Evolutionary conservation across 1,140 invertebrate genomes (phyloP).

Genomic region (Cryptotermes secundus): DNA sequence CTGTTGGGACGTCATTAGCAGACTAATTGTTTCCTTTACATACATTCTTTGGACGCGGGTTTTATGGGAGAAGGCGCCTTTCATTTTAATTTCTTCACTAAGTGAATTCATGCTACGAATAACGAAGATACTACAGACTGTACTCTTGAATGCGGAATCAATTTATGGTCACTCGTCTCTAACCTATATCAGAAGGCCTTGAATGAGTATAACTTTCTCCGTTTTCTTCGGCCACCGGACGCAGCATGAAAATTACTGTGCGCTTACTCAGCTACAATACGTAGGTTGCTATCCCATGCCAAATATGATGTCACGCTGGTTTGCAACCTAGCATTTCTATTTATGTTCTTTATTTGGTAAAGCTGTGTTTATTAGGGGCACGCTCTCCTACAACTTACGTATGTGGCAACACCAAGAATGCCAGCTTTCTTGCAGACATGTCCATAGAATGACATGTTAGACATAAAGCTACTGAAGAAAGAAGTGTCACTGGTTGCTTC

Average conservation of each 20-base stretch:
- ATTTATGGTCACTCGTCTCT: neutral
- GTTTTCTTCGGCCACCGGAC: neutral
- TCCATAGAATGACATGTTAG: no score
- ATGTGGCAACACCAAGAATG: no score
- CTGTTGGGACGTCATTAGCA: no score
- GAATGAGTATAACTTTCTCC: neutral
- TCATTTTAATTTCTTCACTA: neutral
- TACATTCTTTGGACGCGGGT: no score
- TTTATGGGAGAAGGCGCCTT: neutral
- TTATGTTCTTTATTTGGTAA: neutral
- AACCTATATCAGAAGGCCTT: slow-evolving; percentile 11
- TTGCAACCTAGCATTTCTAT: neutral
- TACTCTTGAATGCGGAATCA: neutral
- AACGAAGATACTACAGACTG: neutral
- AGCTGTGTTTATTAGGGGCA: neutral
- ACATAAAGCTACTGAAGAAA: no score
- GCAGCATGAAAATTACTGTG: neutral
- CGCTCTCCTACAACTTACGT: neutral
- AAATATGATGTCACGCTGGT: neutral
- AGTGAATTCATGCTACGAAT: neutral
- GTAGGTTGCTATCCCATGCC: neutral
- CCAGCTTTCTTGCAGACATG: no score
- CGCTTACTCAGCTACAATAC: neutral
- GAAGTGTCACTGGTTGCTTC: no score
- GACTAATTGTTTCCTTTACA: no score